Conservation (phyloP, 2,888 invertebrate genomes). For the Palloptera scutellata region DNA sequence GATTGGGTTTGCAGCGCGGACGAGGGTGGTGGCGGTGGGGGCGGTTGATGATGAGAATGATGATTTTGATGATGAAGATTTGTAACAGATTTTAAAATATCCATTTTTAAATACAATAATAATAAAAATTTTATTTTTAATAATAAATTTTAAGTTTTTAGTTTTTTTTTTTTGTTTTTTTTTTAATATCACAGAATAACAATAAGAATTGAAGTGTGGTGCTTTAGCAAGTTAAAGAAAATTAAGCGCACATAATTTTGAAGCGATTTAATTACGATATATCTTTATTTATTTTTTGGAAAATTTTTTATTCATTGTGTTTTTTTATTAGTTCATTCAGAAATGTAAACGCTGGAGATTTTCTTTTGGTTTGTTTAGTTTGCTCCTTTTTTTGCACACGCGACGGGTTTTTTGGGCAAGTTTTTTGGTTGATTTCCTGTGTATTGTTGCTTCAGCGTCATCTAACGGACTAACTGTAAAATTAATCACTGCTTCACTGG, state of each 20-base stretch:
- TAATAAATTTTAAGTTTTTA: slow-evolving; percentile 28
- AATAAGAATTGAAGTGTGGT: slow-evolving; percentile 7
- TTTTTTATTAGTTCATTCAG: slow-evolving; percentile 12
- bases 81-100: slow-evolving; percentile 50
- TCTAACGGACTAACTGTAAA: slow-evolving; percentile 61
- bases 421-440: slow-evolving; percentile 22
- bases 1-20: slow-evolving; percentile 42
- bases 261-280: slow-evolving; percentile 14
- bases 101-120: slow-evolving; percentile 44
- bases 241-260: slow-evolving; percentile 23
- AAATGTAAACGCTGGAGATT: neutral
- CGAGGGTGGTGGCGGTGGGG: slow-evolving; percentile 37
- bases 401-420: slow-evolving; percentile 28
- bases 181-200: slow-evolving; percentile 30
- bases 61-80: slow-evolving; percentile 42
- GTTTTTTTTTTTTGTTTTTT: slow-evolving; percentile 20
- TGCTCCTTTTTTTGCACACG: slow-evolving; percentile 33
- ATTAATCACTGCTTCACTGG: slow-evolving; percentile 58
- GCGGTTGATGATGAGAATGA: slow-evolving; percentile 23
- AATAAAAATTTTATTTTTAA: slow-evolving; percentile 18
- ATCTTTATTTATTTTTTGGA: slow-evolving; percentile 35
- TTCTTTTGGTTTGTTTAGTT: neutral
- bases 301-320: neutral
- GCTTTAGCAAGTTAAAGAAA: neutral
- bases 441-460: slow-evolving; percentile 54